These are phyloP conservation scores for Campopleginae sp. DNA, from an alignment of 2,888 invertebrate genomes.

Conservation along the genomic window DNA sequence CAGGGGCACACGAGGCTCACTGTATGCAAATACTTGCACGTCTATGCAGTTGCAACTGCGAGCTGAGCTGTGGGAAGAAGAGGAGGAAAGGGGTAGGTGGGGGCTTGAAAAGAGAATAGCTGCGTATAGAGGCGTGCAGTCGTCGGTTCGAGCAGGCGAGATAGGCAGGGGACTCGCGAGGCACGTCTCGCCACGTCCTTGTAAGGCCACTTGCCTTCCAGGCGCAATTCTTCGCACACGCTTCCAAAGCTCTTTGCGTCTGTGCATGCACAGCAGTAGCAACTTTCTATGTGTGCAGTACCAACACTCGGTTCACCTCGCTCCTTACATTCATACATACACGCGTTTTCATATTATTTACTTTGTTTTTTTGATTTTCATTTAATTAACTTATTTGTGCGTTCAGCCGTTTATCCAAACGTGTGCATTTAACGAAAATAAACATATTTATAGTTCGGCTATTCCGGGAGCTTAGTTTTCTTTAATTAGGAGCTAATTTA, in stretches of 20 bases:
- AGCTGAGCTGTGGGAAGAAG: slow-evolving; percentile 35
- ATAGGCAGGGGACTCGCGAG: slow-evolving; percentile 61
- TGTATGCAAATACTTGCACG: slow-evolving; percentile 68
- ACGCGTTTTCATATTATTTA: not conserved
- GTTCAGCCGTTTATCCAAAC: not conserved
- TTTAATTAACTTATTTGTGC: not conserved
- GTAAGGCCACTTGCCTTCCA: slow-evolving; percentile 83
- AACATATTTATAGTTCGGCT: not conserved
- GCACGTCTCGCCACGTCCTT: slow-evolving; percentile 81
- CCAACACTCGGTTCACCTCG: not conserved
- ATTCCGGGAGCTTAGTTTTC: not conserved
- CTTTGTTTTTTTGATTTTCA: not conserved
- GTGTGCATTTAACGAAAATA: not conserved
- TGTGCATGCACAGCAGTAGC: slow-evolving; percentile 63
- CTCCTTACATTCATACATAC: not conserved
- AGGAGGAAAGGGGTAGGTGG: not conserved
- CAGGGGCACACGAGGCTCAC: slow-evolving; percentile 64
- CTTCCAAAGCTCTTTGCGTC: slow-evolving; percentile 50
- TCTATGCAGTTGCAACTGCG: slow-evolving; percentile 63
- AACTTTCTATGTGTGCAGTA: slow-evolving; percentile 36
- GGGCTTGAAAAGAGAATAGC: not conserved
- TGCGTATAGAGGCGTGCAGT: slow-evolving; percentile 49
- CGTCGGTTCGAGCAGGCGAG: slow-evolving; percentile 56
- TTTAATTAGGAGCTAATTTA: not conserved
- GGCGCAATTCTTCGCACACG: slow-evolving; percentile 69